A percentile compares a stretch with the other conserved stretches of the same genome.
Evolutionary conservation across 92 coral and sea anemone species (phyloP).

Genomic region (Anthopleura xanthogrammica): DNA sequence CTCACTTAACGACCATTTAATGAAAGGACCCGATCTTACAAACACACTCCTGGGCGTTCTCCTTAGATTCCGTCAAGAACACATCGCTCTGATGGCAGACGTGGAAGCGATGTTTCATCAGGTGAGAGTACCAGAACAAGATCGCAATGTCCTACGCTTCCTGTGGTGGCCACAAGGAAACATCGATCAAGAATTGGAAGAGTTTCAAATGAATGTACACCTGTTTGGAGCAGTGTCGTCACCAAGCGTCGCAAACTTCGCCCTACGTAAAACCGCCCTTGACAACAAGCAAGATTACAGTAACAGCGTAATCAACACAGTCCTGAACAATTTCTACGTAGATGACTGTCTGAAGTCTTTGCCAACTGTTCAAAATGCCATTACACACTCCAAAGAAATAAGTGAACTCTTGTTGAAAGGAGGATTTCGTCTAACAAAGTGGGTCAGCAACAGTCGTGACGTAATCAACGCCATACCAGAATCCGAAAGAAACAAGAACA

Average conservation of each 20-base stretch:
- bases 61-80: slow-evolving; percentile 8
- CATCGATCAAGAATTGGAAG: neutral
- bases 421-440: slow-evolving; percentile 20
- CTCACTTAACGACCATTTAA: slow-evolving; percentile 5
- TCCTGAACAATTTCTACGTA: slow-evolving; percentile 16
- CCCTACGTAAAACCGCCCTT: neutral
- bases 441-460: slow-evolving; percentile 10
- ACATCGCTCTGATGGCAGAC: slow-evolving; percentile 1
- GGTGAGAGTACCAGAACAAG: slow-evolving; percentile 10
- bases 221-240: slow-evolving; percentile 13
- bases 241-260: slow-evolving; percentile 12
- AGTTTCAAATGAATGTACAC: slow-evolving; percentile 11
- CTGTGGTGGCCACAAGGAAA: slow-evolving; percentile 29
- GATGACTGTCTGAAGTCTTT: slow-evolving; percentile 15
- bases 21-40: slow-evolving; percentile 11
- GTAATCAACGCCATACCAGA: slow-evolving; percentile 9
- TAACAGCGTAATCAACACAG: neutral
- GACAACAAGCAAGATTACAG: slow-evolving; percentile 13
- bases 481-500: slow-evolving; percentile 1
- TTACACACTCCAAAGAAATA: neutral
- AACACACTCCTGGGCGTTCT: neutral
- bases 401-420: neutral
- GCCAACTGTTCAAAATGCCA: slow-evolving; percentile 10
- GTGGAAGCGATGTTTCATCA: slow-evolving; percentile 20
- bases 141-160: slow-evolving; percentile 5